Conservation (phyloP, 2,113 vertebrate genomes). For the Aegotheles bennettii region DNA sequence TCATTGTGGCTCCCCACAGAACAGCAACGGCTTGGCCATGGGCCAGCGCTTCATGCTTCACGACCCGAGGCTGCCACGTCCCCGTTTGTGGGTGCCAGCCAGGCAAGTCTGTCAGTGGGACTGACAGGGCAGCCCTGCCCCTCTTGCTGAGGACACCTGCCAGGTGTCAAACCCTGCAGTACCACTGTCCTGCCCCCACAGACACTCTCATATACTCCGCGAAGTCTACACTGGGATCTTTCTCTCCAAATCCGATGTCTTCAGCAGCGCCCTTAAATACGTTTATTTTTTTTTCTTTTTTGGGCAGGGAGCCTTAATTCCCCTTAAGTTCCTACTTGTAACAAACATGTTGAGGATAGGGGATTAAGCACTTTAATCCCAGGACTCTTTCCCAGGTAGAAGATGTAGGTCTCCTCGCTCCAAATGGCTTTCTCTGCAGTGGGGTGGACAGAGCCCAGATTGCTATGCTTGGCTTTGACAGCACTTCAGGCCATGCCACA, state of each 20-base stretch:
- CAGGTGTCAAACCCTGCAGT: neutral
- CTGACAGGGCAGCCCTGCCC: neutral
- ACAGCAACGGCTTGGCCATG: neutral
- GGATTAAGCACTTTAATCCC: neutral
- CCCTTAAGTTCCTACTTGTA: neutral
- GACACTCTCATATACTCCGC: neutral
- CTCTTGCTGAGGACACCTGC: neutral
- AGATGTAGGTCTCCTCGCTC: neutral
- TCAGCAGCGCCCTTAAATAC: neutral
- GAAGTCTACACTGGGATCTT: neutral
- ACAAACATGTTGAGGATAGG: neutral
- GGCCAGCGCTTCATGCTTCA: neutral
- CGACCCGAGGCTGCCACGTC: neutral
- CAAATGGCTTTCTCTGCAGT: neutral
- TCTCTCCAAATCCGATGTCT: neutral
- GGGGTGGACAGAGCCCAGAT: neutral
- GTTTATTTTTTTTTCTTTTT: neutral
- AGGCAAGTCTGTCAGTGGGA: neutral
- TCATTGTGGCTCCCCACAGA: neutral
- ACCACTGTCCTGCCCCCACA: neutral
- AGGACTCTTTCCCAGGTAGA: neutral
- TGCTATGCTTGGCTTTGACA: neutral
- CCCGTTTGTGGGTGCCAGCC: rapidly evolving
- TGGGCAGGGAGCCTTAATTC: neutral
- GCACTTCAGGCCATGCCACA: neutral